Evolutionary conservation across 2,113 vertebrate genomes (phyloP), one percentile per base, ranked within the genome.

Genomic region (Hemicordylus capensis): DNA sequence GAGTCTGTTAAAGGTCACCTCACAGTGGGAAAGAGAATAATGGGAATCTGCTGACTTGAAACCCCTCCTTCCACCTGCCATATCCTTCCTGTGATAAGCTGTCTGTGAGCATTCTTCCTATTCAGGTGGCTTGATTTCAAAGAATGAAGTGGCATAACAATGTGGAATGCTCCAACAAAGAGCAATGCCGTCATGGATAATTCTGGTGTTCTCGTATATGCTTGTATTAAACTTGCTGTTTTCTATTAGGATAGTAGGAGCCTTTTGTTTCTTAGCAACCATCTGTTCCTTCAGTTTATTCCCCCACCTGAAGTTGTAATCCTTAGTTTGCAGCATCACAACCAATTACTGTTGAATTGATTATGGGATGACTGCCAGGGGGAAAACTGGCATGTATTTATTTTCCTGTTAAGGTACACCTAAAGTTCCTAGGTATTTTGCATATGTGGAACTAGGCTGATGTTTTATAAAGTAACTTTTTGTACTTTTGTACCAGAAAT

Each of bases 261-360:
- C 56, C 56, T 73, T 80, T 85, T 85, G 84, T 85, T 85, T 80
- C 84, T 85, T 80, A 85, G 84, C 61, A 89, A 89, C 81, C 85
- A 92, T 88, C 87, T 90, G 87, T 74, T 92, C 80, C 81, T 89
- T 84, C 69, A 87, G 87, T 90, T 95, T 91, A 86, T 93, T 93
- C 76, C 88, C 88, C 88, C 84, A 85, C 86, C 90, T 82, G 84
- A 93, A 94, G 92, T 90, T 88, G 78, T 80, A 85, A 83, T 67
- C 54, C 78, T 94, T 94, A 90, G 80, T 94, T 85, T 92, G 87
- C 61, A 0, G 79, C 87, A 87, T 94, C 74, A 0, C 61, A 69
- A 85, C 70, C 77, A 75, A 88, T 92, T 91, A 93, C 88, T 91
- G 90, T 94, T 91, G 89, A 94, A 93, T 84, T 83, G 93, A 94